phyloP scores from a whole-genome alignment of 1,140 invertebrate species.

The Phenacoccus solenopsis region DNA sequence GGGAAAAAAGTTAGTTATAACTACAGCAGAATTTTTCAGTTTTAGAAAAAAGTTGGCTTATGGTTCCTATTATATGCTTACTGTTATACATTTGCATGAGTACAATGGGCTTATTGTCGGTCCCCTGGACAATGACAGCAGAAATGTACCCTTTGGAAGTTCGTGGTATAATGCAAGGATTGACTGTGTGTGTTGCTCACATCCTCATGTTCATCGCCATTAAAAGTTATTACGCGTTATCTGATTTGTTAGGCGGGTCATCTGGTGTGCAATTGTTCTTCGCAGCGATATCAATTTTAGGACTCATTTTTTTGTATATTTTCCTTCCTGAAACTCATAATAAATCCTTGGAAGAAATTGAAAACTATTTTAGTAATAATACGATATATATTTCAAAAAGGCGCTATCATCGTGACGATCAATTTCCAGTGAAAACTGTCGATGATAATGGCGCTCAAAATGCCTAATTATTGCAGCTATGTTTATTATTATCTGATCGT shows the following conservation, averaged over 20 bases:
- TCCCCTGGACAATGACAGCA: conserved; percentile 48
- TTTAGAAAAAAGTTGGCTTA: not conserved
- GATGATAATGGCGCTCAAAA: not conserved
- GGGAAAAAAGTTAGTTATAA: no score
- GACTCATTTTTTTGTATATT: conserved; percentile 43
- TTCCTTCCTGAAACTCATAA: conserved; percentile 58
- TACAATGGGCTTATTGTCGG: conserved; percentile 42
- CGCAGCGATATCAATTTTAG: conserved; percentile 43
- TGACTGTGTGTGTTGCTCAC: conserved; percentile 38
- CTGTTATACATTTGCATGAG: conserved; percentile 42
- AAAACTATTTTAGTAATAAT: conserved; percentile 43
- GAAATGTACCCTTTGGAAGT: conserved; percentile 46
- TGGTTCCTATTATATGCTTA: conserved; percentile 35
- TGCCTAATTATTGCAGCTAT: no score
- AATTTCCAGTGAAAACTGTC: not conserved
- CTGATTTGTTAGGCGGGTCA: conserved; percentile 35
- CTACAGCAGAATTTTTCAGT: not conserved
- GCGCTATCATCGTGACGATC: not conserved
- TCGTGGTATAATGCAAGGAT: conserved; percentile 40
- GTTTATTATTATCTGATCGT: no score
- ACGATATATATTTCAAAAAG: conserved; percentile 27
- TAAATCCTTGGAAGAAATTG: conserved; percentile 52
- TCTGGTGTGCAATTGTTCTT: conserved; percentile 56
- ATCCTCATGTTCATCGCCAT: conserved; percentile 41
- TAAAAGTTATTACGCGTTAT: conserved; percentile 37